phyloP scores from a whole-genome alignment of 2,888 invertebrate species.

The Torymus auratus region DNA sequence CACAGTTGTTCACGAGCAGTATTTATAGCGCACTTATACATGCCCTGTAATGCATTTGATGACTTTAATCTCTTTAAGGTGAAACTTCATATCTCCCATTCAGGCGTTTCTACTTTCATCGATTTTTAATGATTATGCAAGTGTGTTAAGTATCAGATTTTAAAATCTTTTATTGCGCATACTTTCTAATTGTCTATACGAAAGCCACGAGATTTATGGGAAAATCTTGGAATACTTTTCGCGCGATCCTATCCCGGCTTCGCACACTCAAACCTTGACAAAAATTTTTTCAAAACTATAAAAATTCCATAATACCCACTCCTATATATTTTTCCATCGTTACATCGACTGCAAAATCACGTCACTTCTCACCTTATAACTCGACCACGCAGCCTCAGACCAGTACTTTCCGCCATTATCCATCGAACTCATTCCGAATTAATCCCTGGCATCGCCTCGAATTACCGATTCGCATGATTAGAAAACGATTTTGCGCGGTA shows the following conservation, averaged over 20 bases:
- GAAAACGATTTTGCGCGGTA: slow-evolving; percentile 13
- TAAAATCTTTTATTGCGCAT: slow-evolving; percentile 6
- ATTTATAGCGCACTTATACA: no score
- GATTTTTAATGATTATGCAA: slow-evolving; percentile 30
- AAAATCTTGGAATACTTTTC: slow-evolving; percentile 20
- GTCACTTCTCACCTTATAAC: no score
- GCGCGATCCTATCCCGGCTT: background rate
- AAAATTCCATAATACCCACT: no score
- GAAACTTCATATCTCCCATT: background rate
- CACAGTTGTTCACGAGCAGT: no score
- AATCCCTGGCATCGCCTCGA: background rate
- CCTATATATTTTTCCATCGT: no score
- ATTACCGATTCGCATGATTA: slow-evolving; percentile 34
- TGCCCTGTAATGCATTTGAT: no score
- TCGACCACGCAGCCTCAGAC: no score
- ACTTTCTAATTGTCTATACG: slow-evolving; percentile 27
- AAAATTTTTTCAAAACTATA: no score
- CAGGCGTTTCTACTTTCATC: background rate
- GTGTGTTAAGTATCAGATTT: slow-evolving; percentile 23
- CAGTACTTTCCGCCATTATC: no score
- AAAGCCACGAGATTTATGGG: slow-evolving; percentile 2
- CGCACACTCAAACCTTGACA: no score
- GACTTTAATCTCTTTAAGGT: background rate
- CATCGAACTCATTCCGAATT: background rate
- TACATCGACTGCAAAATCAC: no score